Percentiles rank a stretch among this genome's conserved stretches.
Evolutionary conservation across 1,140 invertebrate species (phyloP).

Genomic region (Zophobas morio): DNA sequence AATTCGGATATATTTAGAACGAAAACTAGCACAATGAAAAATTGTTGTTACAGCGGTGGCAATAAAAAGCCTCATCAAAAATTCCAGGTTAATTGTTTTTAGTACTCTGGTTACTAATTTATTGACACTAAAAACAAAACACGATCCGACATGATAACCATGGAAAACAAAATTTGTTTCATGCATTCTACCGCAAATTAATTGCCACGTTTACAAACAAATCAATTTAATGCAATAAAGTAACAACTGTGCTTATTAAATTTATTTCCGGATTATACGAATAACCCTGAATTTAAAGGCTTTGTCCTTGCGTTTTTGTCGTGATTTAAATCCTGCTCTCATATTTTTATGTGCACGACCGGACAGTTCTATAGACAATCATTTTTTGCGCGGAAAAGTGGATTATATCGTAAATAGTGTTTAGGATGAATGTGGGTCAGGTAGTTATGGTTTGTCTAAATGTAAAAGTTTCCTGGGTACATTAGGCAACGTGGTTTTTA

Average conservation of each 20-base stretch:
- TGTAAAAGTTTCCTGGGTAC: too few relatives aligned
- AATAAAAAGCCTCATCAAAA: conserved; percentile 25
- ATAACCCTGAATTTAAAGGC: not conserved
- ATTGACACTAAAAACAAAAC: conserved; percentile 22
- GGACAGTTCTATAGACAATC: too few relatives aligned
- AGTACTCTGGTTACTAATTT: conserved; percentile 13
- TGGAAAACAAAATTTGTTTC: conserved; percentile 17
- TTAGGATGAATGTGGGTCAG: too few relatives aligned
- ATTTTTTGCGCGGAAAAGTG: too few relatives aligned
- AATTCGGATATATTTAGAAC: too few relatives aligned
- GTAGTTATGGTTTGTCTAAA: too few relatives aligned
- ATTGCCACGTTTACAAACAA: not conserved
- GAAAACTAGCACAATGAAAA: too few relatives aligned
- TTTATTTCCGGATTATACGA: too few relatives aligned
- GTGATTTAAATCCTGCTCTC: not conserved
- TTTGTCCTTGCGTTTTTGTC: conserved; percentile 1
- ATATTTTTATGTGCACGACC: too few relatives aligned
- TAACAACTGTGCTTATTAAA: too few relatives aligned
- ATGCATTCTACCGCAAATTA: conserved; percentile 8
- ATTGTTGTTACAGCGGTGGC: conserved; percentile 2
- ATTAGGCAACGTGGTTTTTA: too few relatives aligned
- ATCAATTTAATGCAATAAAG: conserved; percentile 6
- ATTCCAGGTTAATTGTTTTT: conserved; percentile 19
- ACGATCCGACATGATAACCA: conserved; percentile 14
- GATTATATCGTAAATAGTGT: too few relatives aligned